These are phyloP conservation scores for Campoletis sonorensis DNA, from an alignment of 1,140 invertebrate species.

Conservation along the genomic window DNA sequence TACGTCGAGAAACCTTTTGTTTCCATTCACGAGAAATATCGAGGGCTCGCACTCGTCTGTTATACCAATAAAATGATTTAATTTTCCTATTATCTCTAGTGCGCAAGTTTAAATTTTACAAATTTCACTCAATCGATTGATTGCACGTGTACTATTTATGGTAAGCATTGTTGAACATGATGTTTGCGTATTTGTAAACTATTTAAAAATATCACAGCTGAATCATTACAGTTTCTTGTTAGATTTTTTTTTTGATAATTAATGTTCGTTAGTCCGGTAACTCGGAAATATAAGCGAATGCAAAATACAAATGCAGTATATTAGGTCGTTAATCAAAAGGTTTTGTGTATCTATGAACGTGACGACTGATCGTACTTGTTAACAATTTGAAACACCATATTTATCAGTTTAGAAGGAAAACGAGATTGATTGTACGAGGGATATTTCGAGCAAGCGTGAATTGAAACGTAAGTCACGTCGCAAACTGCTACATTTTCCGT, in stretches of 20 bases:
- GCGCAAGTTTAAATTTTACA: too few species aligned
- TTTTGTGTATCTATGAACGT: not conserved
- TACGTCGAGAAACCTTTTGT: not conserved
- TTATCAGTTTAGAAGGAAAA: not conserved
- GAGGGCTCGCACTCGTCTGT: not conserved
- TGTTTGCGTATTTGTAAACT: not conserved
- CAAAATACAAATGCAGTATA: not conserved
- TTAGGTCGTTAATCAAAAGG: not conserved
- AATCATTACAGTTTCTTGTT: not conserved
- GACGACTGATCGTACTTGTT: not conserved
- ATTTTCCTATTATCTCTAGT: not conserved
- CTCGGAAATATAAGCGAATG: not conserved
- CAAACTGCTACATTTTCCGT: not conserved
- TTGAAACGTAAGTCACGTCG: slow-evolving; percentile 7
- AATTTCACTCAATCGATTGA: too few species aligned
- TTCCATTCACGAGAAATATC: slow-evolving; percentile 11
- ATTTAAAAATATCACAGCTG: not conserved
- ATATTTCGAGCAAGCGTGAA: slow-evolving; percentile 1
- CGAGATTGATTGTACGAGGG: not conserved
- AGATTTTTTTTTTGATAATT: not conserved
- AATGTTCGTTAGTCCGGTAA: not conserved
- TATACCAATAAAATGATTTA: not conserved
- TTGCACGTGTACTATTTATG: too few species aligned
- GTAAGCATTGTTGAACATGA: not conserved
- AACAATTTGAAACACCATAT: not conserved